Evolutionary conservation across 2,888 invertebrate species (phyloP).

Genomic region (Scaptomyza tumidula): DNA sequence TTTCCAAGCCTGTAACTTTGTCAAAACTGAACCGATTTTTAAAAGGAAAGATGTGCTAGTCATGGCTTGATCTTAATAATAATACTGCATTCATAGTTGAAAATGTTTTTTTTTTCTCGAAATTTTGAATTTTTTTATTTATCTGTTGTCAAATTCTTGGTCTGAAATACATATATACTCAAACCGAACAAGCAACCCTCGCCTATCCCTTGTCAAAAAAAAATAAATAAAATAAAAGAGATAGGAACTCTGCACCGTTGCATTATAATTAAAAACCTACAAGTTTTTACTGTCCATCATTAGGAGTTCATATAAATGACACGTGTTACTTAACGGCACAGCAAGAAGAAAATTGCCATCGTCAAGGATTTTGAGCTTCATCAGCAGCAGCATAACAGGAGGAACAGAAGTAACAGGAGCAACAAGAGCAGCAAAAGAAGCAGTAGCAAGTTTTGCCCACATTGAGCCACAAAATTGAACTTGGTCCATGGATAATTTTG

Average conservation of each 20-base stretch:
- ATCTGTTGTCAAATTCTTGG: no score
- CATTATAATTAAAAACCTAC: constrained; percentile 68
- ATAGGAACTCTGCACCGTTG: constrained; percentile 23
- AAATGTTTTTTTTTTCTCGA: no score
- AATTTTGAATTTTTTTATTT: no score
- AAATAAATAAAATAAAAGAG: background rate
- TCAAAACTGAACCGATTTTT: no score
- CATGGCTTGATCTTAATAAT: no score
- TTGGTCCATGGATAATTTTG: constrained; percentile 68
- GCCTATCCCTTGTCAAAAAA: constrained; percentile 8
- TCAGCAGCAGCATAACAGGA: background rate
- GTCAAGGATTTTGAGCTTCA: constrained; percentile 30
- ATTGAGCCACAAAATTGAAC: constrained; percentile 64
- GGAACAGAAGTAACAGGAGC: background rate
- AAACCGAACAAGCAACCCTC: constrained; percentile 8
- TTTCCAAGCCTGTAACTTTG: no score
- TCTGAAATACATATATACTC: no score
- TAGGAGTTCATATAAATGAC: constrained; percentile 61
- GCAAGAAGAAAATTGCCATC: constrained; percentile 25
- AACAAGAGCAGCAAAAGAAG: background rate
- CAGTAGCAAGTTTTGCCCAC: constrained; percentile 12
- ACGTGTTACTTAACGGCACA: constrained; percentile 55
- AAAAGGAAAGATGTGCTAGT: no score
- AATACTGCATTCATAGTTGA: no score
- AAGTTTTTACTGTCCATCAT: constrained; percentile 55